These are phyloP conservation scores for Ectropis crepuscularia DNA, from an alignment of 2,888 invertebrate genomes.

Conservation along the genomic window DNA sequence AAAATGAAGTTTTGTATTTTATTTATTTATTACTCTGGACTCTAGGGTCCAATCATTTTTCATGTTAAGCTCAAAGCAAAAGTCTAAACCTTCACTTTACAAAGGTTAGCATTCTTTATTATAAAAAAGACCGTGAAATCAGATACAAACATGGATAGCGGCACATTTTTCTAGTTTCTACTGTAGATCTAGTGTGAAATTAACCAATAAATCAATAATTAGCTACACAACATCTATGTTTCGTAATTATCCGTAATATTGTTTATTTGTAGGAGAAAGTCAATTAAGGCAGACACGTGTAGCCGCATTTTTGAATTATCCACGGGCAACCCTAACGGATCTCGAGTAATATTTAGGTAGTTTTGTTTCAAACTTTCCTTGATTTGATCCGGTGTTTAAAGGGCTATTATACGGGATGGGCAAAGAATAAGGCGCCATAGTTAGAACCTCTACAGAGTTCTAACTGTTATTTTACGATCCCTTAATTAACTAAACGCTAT, in stretches of 20 bases:
- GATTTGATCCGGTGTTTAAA: slow-evolving; percentile 37
- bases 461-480: too few relatives aligned
- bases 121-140: too few relatives aligned
- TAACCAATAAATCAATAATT: slow-evolving; percentile 29
- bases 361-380: slow-evolving; percentile 38
- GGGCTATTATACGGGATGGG: slow-evolving; percentile 29
- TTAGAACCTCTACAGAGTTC: slow-evolving; percentile 13
- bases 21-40: too few relatives aligned
- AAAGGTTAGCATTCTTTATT: too few relatives aligned
- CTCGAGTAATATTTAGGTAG: slow-evolving; percentile 38
- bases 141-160: neutral
- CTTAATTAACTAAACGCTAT: too few relatives aligned
- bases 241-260: slow-evolving; percentile 22
- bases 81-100: too few relatives aligned
- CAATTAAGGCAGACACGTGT: slow-evolving; percentile 40
- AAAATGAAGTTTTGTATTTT: too few relatives aligned
- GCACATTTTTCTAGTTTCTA: slow-evolving; percentile 23
- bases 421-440: slow-evolving; percentile 31
- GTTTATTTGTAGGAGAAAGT: slow-evolving; percentile 32
- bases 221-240: slow-evolving; percentile 18
- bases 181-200: slow-evolving; percentile 22
- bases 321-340: slow-evolving; percentile 33
- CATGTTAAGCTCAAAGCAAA: too few relatives aligned
- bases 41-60: too few relatives aligned
- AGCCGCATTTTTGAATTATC: slow-evolving; percentile 38